These are phyloP conservation scores for Guaruba guarouba DNA, from an alignment of 2,113 vertebrate species.

Conservation along the genomic window DNA sequence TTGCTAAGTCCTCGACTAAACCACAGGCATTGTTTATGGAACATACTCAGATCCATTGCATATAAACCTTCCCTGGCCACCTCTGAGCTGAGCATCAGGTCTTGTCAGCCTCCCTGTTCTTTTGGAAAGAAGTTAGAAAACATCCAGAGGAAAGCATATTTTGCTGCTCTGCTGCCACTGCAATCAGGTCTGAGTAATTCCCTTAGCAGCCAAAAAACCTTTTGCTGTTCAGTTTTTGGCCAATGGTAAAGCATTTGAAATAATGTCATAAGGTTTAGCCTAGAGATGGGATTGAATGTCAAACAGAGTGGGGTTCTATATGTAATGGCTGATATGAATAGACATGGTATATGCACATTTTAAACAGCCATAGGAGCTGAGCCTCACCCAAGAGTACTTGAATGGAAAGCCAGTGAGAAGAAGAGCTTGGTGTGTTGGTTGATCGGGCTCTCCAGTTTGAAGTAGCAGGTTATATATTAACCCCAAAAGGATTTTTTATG, in stretches of 20 bases:
- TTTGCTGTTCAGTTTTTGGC: neutral
- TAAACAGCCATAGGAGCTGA: neutral
- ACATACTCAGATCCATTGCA: rapidly evolving
- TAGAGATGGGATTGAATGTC: neutral
- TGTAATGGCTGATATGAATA: neutral
- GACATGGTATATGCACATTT: neutral
- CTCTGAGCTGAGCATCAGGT: neutral
- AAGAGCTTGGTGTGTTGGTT: neutral
- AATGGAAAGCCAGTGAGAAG: neutral
- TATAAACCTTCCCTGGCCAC: neutral
- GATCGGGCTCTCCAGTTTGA: neutral
- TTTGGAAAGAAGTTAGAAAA: neutral
- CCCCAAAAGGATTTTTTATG: neutral
- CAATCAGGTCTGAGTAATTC: neutral
- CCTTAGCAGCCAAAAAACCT: neutral
- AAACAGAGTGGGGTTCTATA: neutral
- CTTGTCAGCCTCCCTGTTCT: neutral
- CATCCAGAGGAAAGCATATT: neutral
- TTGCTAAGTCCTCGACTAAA: neutral
- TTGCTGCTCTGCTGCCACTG: neutral
- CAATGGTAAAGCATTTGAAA: neutral
- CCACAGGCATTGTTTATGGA: neutral
- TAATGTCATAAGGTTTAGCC: neutral
- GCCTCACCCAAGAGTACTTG: neutral
- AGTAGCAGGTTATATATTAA: neutral